Evolutionary conservation across 1,140 invertebrate species (phyloP), one percentile per base, ranked within the genome.

Genomic region (Glossosoma conforme): DNA sequence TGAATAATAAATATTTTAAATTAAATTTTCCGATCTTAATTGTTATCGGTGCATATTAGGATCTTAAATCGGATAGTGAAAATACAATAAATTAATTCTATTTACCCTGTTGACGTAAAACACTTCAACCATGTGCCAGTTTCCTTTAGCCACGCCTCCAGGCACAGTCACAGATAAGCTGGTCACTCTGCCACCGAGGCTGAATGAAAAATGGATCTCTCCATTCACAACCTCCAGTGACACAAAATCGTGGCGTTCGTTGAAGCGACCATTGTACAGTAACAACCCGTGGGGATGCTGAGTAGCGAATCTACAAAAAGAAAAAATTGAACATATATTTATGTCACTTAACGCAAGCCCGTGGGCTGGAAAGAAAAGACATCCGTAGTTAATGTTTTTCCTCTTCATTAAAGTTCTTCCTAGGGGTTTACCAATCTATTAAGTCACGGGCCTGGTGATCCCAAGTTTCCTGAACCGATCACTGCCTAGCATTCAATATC

Each of bases 241-340:
- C 14, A 99, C 77, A 62, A 97, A 98, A 66, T 99, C 95, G 63
- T 97, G 93, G 10, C 86, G 79, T 61, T 96, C 92, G 66, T 97
- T 97, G 66, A 96, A 97, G 1, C 94, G 78, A 0, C 95, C 94
- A 67, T 98, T 97, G 74, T 98, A 98, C 0, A 97, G 72, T 0
- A 98, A 65, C 1, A 98, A 66, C 0, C 91, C 94, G 56, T 93
- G 85, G 2, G 82, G 76, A 10, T 83, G 69, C 56, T 91, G 85
- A 0, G 93, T 97, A 1, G 93, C 89, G 71, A 97, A 97, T 59
- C 83, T 86, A 61, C 24, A 69, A 65, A 52, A 44, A 52, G 40
- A 22, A 13, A 33, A 38, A 38, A n/a, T n/a, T n/a, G n/a, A 28
- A 28, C n/a, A 8, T 28, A 28, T 28, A n/a, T 8, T 8, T 28